These are phyloP conservation scores for Centropus unirufus DNA, from an alignment of 2,113 vertebrate species.

Conservation along the genomic window DNA sequence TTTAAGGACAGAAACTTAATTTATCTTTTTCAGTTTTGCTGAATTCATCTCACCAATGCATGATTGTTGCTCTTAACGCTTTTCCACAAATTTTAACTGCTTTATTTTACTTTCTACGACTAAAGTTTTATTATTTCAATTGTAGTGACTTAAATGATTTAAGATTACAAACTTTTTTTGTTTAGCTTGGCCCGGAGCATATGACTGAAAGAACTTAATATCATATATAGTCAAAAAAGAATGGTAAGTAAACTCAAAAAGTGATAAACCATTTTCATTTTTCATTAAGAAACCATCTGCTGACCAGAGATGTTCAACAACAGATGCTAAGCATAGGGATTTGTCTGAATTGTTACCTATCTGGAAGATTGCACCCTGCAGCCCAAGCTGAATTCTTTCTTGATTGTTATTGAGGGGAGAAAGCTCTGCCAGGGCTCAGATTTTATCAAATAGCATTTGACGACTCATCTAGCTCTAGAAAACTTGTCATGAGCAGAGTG, in stretches of 20 bases:
- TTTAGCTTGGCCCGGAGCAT: background rate
- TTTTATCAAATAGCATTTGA: background rate
- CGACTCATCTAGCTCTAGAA: background rate
- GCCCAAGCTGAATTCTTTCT: background rate
- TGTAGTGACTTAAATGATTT: background rate
- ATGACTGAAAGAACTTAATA: background rate
- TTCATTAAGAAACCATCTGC: background rate
- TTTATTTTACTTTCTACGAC: background rate
- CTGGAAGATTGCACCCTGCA: background rate
- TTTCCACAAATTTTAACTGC: background rate
- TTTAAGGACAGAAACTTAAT: background rate
- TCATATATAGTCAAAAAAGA: background rate
- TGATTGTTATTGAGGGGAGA: background rate
- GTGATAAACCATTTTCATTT: background rate
- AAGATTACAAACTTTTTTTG: background rate
- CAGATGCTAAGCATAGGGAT: background rate
- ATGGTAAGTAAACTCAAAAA: background rate
- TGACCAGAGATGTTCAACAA: background rate
- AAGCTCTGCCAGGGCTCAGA: background rate
- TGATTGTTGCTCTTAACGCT: background rate
- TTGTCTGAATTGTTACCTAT: background rate
- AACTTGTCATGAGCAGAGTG: background rate
- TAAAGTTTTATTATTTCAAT: background rate
- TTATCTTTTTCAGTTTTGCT: background rate
- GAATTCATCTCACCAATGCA: background rate